Conservation (phyloP, 2,113 vertebrate genomes). For the Chamaea fasciata region DNA sequence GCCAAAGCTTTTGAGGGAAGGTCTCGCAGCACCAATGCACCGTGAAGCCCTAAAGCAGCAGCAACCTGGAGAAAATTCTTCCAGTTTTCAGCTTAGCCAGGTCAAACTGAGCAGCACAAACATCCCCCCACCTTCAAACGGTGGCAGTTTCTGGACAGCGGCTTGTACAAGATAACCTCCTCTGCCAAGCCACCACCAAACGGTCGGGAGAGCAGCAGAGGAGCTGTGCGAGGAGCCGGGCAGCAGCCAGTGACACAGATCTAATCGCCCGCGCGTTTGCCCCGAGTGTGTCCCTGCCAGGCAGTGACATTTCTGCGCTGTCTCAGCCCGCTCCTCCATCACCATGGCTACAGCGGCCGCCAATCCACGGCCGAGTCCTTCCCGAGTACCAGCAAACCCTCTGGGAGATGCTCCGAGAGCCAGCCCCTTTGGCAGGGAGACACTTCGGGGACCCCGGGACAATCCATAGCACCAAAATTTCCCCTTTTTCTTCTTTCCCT, state of each 20-base stretch:
- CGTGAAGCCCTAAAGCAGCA: accelerated
- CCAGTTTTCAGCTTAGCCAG: background rate
- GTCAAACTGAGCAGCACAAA: background rate
- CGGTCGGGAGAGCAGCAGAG: background rate
- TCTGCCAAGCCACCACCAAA: background rate
- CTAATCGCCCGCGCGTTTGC: background rate
- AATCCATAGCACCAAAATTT: background rate
- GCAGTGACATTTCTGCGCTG: conserved; percentile 32
- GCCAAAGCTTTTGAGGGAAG: background rate
- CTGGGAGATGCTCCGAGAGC: background rate
- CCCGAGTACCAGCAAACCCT: conserved; percentile 19
- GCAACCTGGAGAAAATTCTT: background rate
- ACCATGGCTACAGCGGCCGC: conserved; percentile 47
- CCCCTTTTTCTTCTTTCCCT: background rate
- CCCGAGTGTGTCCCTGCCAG: background rate
- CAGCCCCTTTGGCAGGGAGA: conserved; percentile 22
- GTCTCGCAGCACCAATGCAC: accelerated
- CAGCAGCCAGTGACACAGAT: background rate
- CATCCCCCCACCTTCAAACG: background rate
- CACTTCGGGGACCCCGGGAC: background rate
- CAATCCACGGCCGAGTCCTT: conserved; percentile 16
- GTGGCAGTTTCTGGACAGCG: conserved; percentile 26
- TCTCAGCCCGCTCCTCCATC: background rate
- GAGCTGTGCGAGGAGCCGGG: accelerated
- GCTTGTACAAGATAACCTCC: conserved; percentile 1